A percentile compares a stretch with the other conserved stretches of the same genome.
phyloP scores from a whole-genome alignment of 2,797 vertebrate species.

The Heliangelus exortis region DNA sequence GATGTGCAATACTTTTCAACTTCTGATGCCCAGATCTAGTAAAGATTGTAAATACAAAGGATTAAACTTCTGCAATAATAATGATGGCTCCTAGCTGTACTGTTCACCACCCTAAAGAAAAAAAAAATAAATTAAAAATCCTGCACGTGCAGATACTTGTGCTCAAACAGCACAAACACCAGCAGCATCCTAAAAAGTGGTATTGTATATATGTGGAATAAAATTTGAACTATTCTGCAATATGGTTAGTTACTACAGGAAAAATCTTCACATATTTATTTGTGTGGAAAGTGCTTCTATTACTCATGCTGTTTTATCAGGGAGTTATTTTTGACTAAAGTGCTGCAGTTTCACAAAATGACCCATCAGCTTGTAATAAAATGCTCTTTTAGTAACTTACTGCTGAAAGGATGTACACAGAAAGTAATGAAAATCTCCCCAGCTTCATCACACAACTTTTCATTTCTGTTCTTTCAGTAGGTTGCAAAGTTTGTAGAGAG shows the following conservation, averaged over 20 bases:
- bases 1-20: neutral
- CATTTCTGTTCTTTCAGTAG: neutral
- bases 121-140: neutral
- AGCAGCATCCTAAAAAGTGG: neutral
- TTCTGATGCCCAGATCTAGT: neutral
- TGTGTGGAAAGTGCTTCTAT: neutral
- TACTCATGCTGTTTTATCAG: slow-evolving; percentile 29
- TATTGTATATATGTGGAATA: neutral
- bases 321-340: slow-evolving; percentile 47
- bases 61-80: neutral
- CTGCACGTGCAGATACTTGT: neutral
- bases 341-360: slow-evolving; percentile 18
- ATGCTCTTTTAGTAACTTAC: slow-evolving; percentile 30
- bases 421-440: slow-evolving; percentile 17
- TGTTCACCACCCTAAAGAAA: neutral
- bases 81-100: neutral
- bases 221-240: neutral
- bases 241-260: slow-evolving; percentile 3
- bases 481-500: slow-evolving; percentile 6
- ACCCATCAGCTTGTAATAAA: slow-evolving; percentile 27
- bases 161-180: neutral
- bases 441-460: slow-evolving; percentile 7
- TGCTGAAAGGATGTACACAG: neutral
- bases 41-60: neutral
- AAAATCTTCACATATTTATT: neutral